These are phyloP conservation scores for Heliconius ismenius DNA, from an alignment of 2,888 invertebrate genomes.

Conservation along the genomic window DNA sequence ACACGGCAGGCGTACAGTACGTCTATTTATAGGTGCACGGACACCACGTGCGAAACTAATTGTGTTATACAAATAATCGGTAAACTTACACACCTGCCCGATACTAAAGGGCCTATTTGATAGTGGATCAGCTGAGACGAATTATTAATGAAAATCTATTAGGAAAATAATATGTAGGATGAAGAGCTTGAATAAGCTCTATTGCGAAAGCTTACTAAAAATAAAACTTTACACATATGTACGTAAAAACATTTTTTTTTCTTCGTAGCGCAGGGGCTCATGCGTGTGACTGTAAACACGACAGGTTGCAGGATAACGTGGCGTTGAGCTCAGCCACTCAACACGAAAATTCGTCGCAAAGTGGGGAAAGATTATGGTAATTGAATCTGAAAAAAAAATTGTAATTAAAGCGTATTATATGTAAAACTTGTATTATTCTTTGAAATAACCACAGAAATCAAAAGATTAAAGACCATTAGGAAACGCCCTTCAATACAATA, in stretches of 20 bases:
- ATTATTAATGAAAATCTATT: neutral
- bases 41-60: constrained; percentile 73
- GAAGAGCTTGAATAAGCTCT: neutral
- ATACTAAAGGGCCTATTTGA: constrained; percentile 35
- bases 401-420: no score
- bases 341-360: neutral
- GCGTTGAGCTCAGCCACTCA: neutral
- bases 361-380: no score
- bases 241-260: no score
- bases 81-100: constrained; percentile 62
- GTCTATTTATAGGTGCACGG: constrained; percentile 65
- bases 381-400: no score
- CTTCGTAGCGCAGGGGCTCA: neutral
- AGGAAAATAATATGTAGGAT: neutral
- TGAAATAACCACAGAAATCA: no score
- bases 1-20: constrained; percentile 50
- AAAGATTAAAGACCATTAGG: neutral
- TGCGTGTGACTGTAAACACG: neutral
- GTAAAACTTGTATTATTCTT: no score
- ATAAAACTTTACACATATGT: no score
- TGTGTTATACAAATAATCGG: constrained; percentile 76
- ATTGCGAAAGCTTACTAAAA: no score
- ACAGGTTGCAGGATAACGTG: neutral
- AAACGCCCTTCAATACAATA: neutral
- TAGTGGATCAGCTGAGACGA: constrained; percentile 35